Evolutionary conservation across 1,140 invertebrate genomes (phyloP), one percentile per base, ranked within the genome.

Genomic region (Stenopsyche tienmushanensis): DNA sequence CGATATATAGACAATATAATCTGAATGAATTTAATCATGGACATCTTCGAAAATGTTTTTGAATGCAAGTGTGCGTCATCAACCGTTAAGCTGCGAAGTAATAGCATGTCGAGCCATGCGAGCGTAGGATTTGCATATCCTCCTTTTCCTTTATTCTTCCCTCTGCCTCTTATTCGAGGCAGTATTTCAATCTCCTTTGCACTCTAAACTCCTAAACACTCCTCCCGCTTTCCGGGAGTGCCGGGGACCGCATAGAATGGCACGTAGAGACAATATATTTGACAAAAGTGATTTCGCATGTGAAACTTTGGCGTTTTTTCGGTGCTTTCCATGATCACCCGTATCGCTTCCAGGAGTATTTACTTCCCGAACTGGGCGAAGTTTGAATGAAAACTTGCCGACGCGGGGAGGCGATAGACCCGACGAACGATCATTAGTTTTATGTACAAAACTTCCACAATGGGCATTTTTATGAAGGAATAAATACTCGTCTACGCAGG

Each of bases 201-300:
- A 60, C 57, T 60, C 57, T 60, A 60, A 60, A 60, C 42, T 57
- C 34, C 53, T 57, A 57, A 57, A 57, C 53, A 57, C 53, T 57
- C 53, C n/a, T 13, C 29, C 29, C 13, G 29, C 29, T 5, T 18
- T 5, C 44, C 44, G 44, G 5, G 18, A 25, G 15, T 18, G n/a
- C 41, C 24, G 13, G 42, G 57, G 57, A 29, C 45, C n/a, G 17
- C 13, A 54, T 25, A 41, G 29, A 26, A 21, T 13, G 10, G 13
- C 57, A 60, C 57, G 57, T 47, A 49, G 57, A 60, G 57, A 60
- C 57, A 60, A 60, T 60, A 60, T 60, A 60, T 60, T 60, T 34
- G 42, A 18, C 24, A 7, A 60, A 60, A 60, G 57, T 60, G 57
- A 60, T 60, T 47, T 60, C 57, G 24, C 41, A 60, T 52, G 49